Base-by-base conservation (phyloP, 1,140 invertebrate species). In the Diprion similis region DNA sequence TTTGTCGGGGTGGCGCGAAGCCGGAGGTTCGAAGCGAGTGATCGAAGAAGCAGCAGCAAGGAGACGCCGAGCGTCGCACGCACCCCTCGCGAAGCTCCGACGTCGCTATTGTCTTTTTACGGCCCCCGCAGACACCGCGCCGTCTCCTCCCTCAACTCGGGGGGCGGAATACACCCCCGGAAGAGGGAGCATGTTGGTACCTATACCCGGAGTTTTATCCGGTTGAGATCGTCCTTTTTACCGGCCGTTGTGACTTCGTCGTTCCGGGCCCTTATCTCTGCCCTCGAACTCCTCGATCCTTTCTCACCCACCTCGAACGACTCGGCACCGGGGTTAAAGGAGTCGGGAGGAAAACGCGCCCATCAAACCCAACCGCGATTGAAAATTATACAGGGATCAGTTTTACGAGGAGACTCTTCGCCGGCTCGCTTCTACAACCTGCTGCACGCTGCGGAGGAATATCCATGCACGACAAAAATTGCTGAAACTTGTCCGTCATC, bases 381-480 rank as follows among this genome's bases (percentile, higher is more conserved):
- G 86, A 89, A 88, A 89, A 88, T 89, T 89, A 87, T 89, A 87
- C 87, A 88, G 85, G 85, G 86, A 89, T 89, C 85, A 86, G 82
- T 83, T 87, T 88, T 88, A 89, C 83, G 86, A 89, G 80, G 79
- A 75, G 67, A 78, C 78, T 79, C 81, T 83, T 83, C 82, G 83
- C 76, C 77, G 73, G 19, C 71, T 76, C 75, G 2, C 24, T 6
- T 37, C 24, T 37, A 37, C 24, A 37, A 37, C 24, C 24, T 37
- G 24, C 2, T 37, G 24, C 24, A 37, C 24, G 24, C 24, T 37
- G 24, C 24, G 24, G 24, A 37, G 24, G 24, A 37, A 37, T 37
- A 37, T 37, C 24, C 24, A 1, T 37, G 24, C 24, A 1, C 6
- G 24, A 37, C 24, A 6, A 37, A 37, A 37, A 37, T 37, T 6